Base-by-base conservation (phyloP, 1,140 invertebrate genomes). In the Pseudobourletiella spinata region DNA sequence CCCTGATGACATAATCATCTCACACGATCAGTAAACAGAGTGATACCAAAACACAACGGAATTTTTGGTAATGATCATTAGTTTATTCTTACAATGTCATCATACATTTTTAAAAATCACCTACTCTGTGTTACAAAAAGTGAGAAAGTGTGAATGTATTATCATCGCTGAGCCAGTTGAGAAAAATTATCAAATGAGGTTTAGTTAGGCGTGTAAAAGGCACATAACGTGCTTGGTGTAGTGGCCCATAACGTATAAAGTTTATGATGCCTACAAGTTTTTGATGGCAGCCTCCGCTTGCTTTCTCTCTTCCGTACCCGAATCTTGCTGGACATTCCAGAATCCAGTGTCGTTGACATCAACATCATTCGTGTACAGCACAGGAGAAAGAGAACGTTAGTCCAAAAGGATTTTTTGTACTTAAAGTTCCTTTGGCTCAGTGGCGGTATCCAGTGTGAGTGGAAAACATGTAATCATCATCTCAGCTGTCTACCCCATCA, bases 121-220 rank as follows among this genome's bases (percentile, higher is more conserved):
- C n/a, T n/a, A n/a, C n/a, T n/a, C n/a, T 39, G 32, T 8, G 32
- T 39, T 11, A 39, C 32, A 39, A 39, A 39, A 39, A 39, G 8
- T 11, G 32, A n/a, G n/a, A n/a, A 39, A 39, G n/a, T 39, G 32
- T 39, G 32, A 8, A 39, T 39, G 32, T 39, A 11, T 39, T 39
- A 39, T 8, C 8, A 39, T 39, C 8, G 8, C n/a, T 8, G 32
- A n/a, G n/a, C 32, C 8, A 39, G 32, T n/a, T 11, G 8, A 39
- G 32, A n/a, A n/a, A 39, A 39, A 51, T 25, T 51, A 51, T 22
- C 20, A 48, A 48, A 48, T 22, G 44, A 51, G 3, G 28, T 6
- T 51, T 24, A 26, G 48, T 51, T 51, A 25, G 48, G 14, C 28
- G 48, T 51, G 48, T 51, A 51, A n/a, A 51, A 46, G 8, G 35